Percentiles rank a stretch among this genome's conserved stretches.
phyloP scores from a whole-genome alignment of 2,888 invertebrate species.

The Himalopsyche anomala region DNA sequence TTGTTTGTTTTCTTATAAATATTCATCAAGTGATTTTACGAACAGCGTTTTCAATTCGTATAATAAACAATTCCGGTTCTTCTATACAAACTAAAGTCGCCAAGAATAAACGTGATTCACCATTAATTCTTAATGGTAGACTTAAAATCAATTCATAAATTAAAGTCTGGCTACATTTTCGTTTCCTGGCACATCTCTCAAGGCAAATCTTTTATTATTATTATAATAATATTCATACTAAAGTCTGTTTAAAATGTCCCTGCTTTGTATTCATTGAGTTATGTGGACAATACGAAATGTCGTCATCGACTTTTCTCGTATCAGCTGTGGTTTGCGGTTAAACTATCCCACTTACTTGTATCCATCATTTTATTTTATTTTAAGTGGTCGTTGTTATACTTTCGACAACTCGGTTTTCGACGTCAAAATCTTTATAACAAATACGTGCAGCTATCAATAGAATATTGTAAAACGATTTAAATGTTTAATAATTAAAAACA shows the following conservation, averaged over 20 bases:
- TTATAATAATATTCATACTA: conserved; percentile 1
- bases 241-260: neutral
- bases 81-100: neutral
- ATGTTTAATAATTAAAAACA: too few species aligned
- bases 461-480: too few species aligned
- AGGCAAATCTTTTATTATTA: conserved; percentile 8
- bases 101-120: conserved; percentile 9
- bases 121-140: neutral
- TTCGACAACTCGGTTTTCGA: too few species aligned
- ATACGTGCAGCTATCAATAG: too few species aligned
- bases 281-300: conserved; percentile 19
- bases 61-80: too few species aligned
- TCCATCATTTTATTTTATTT: too few species aligned
- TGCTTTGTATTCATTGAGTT: conserved; percentile 4
- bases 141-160: neutral
- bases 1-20: too few species aligned
- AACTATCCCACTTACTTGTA: neutral
- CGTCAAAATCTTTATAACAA: too few species aligned
- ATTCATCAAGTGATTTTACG: too few species aligned
- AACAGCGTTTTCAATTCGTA: too few species aligned
- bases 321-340: neutral
- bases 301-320: conserved; percentile 16
- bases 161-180: conserved; percentile 19
- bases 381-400: too few species aligned
- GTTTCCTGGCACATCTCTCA: conserved; percentile 5